phyloP scores from a whole-genome alignment of 2,113 vertebrate species.

The Aspidoscelis tigris region DNA sequence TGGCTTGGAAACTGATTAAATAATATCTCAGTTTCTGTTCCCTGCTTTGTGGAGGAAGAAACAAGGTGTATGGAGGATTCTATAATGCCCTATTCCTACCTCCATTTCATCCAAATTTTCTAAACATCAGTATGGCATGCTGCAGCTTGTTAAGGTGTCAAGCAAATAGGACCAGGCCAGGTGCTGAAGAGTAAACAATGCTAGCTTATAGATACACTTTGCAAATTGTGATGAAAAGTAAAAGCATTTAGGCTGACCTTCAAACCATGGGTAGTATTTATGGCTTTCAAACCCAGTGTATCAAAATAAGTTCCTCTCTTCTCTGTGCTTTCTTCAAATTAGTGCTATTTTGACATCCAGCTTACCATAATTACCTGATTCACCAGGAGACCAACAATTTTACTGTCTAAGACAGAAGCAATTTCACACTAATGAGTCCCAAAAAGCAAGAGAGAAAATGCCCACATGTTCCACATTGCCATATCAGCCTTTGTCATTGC shows the following conservation, averaged over 20 bases:
- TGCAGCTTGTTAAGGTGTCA: conserved; percentile 4
- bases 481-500: conserved; percentile 13
- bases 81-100: not conserved
- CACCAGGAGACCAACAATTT: conserved; percentile 30
- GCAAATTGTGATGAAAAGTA: conserved; percentile 11
- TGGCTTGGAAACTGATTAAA: not conserved
- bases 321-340: conserved; percentile 21
- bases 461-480: not conserved
- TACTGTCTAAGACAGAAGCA: conserved; percentile 25
- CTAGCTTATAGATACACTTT: not conserved
- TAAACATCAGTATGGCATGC: conserved; percentile 12
- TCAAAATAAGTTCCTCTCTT: conserved; percentile 18
- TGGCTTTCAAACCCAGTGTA: conserved; percentile 15
- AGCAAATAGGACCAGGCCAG: conserved; percentile 8
- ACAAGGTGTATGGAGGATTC: not conserved
- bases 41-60: not conserved
- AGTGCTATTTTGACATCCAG: conserved; percentile 13
- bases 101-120: conserved; percentile 34
- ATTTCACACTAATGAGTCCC: conserved; percentile 46
- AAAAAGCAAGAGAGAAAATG: conserved; percentile 37
- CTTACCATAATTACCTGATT: conserved; percentile 48
- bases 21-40: not conserved
- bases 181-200: not conserved
- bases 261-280: not conserved
- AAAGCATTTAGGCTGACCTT: not conserved